Base-by-base conservation (phyloP, 1,140 invertebrate species). In the Lamellibrachia luymesi region DNA sequence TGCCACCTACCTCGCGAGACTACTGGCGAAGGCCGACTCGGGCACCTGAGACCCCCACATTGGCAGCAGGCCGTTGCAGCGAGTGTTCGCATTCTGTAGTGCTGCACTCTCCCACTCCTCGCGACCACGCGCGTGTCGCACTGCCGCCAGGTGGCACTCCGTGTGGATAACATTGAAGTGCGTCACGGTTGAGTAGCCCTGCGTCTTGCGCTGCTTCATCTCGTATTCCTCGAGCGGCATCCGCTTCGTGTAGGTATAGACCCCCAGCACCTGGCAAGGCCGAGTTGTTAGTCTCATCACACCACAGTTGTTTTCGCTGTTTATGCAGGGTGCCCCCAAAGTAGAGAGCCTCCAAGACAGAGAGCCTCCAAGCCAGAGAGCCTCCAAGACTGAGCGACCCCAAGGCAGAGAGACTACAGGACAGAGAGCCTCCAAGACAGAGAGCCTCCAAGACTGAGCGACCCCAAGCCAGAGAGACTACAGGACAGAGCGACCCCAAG, bases 131-230 rank as follows among this genome's bases (percentile, higher is more conserved):
- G 97, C 97, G 94, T 98, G 96, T 94, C 97, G 97, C 92, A 93
- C 95, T 93, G 96, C 97, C 13, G 98, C 98, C 97, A 99, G 98
- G 96, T 99, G 99, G 96, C 99, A 99, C 95, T 99, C 99, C 17
- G 99, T 98, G 96, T 99, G 99, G 4, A 99, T 98, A 17, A 99
- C 98, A 96, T 99, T 99, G 96, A 99, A 99, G 97, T 99, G 99
- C 4, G 98, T 99, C 4, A 99, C 99, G 0, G 99, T 99, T 13
- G 98, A 98, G 96, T 99, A 99, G 25, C 97, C 96, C 50, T 96
- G 95, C 2, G 97, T 97, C 93, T 97, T 97, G 51, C 97, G 94
- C 25, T 97, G 97, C 95, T 99, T 98, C 89, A 97, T 97, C 95
- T 99, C 99, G 95, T 97, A 98, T 95, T 99, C 98, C 95, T 99